Evolutionary conservation across 2,888 invertebrate species (phyloP).

Genomic region (Apotomis turbidana): DNA sequence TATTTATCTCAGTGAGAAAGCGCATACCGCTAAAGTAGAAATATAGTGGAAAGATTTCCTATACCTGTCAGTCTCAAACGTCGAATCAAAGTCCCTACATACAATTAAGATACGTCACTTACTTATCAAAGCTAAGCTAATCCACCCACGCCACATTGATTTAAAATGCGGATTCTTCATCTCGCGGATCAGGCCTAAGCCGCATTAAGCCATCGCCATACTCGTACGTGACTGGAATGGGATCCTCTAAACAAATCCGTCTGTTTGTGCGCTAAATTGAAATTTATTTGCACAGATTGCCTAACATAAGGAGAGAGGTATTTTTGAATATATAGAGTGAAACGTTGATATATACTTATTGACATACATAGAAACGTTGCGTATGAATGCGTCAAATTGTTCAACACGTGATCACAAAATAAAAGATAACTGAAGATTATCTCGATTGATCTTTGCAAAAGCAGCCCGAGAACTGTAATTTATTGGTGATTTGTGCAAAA

Average conservation of each 20-base stretch:
- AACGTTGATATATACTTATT: not conserved
- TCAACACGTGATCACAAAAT: no score
- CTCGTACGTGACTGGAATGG: constrained; percentile 55
- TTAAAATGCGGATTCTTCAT: constrained; percentile 38
- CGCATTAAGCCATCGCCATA: constrained; percentile 54
- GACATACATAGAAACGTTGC: no score
- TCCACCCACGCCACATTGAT: constrained; percentile 30
- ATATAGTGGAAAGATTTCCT: no score
- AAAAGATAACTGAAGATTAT: no score
- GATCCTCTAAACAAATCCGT: constrained; percentile 59
- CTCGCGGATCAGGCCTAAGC: constrained; percentile 40
- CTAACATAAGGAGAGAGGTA: constrained; percentile 2
- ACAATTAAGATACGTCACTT: not conserved
- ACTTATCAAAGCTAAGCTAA: constrained; percentile 13
- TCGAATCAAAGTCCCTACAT: not conserved
- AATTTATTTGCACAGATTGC: constrained; percentile 60
- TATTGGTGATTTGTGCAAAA: no score
- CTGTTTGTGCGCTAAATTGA: constrained; percentile 61
- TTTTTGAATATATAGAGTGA: constrained; percentile 1
- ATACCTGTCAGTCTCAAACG: no score
- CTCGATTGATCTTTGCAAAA: no score
- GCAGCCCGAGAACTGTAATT: no score
- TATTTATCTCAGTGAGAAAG: no score
- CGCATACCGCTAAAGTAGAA: no score
- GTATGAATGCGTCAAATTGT: no score